Percentiles rank a stretch among this genome's conserved stretches.
phyloP scores from a whole-genome alignment of 2,113 vertebrate species.

The Anser brachyrhynchus region DNA sequence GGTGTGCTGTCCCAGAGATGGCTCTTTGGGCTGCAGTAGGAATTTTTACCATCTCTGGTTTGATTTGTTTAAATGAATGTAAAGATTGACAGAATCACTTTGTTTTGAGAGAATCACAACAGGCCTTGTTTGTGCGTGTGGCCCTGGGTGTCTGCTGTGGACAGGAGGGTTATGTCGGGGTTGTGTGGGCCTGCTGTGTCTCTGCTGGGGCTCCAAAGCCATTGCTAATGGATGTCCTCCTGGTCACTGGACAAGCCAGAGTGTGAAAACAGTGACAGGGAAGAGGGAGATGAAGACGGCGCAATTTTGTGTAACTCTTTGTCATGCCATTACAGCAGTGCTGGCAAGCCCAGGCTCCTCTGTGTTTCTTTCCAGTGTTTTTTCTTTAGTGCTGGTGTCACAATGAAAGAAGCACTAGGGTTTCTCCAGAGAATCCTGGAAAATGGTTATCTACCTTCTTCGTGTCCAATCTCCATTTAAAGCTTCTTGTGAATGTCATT shows the following conservation, averaged over 20 bases:
- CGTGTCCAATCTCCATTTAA: not conserved
- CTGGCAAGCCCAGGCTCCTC: not conserved
- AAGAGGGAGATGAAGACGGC: not conserved
- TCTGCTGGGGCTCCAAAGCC: not conserved
- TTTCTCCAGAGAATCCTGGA: not conserved
- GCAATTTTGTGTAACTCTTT: not conserved
- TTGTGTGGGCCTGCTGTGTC: not conserved
- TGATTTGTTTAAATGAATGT: not conserved
- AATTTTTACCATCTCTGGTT: not conserved
- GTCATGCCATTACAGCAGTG: not conserved
- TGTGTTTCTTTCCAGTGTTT: not conserved
- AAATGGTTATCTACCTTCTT: not conserved
- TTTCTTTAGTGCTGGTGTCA: not conserved
- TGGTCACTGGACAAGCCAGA: not conserved
- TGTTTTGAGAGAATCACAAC: not conserved
- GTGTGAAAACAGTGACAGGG: not conserved
- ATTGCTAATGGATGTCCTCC: not conserved
- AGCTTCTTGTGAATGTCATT: not conserved
- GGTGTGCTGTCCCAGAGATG: not conserved
- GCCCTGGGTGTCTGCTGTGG: not conserved
- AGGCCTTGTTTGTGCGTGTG: not conserved
- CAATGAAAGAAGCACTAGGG: not conserved
- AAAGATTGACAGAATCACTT: not conserved
- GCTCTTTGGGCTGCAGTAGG: not conserved
- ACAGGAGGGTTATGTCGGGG: not conserved